Base-by-base conservation (phyloP, 2,797 vertebrate genomes). In the Cuniculus paca region DNA sequence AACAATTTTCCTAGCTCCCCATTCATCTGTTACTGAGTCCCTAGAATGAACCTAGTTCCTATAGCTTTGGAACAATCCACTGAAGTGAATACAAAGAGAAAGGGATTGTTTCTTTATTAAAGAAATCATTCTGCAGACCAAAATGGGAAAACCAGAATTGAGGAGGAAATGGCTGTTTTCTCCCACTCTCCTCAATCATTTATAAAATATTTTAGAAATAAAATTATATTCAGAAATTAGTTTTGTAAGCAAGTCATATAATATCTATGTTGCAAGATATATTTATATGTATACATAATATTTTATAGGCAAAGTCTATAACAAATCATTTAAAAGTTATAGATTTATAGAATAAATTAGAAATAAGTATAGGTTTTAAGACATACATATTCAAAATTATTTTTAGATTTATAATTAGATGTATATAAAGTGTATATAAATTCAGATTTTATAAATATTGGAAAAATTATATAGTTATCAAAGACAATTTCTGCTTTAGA, bases 251-350 rank as follows among this genome's bases (percentile, higher is more conserved):
- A 68, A 90, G 31, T 50, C 63, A 70, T 63, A 42, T 52, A 45
- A 26, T 48, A 58, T 56, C 42, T 56, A 28, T n/a, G 74, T 75
- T 82, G 80, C 42, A 82, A 92, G 80, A n/a, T 82, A 54, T 58
- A 78, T 94, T 93, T 84, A 48, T n/a, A 60, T 84, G 78, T 84
- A 83, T 61, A 72, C 88, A 90, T 75, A 79, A 42, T 60, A 52
- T 50, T 90, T 85, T 60, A n/a, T 48, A 75, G 68, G 39, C 6
- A 80, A 72, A 65, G 61, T 72, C 12, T 81, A 39, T 39, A 36
- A 39, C 7, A 96, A 56, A 90, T 9, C 26, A 95, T 20, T 81
- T 91, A 63, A 93, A 91, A 93, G 48, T 16, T 63, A 74, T 11
- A 89, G 52, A 88, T 68, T 75, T 61, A 81, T 60, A 74, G 74